Evolutionary conservation across 1,140 invertebrate species (phyloP).

Genomic region (Holcopasites calliopsidis): DNA sequence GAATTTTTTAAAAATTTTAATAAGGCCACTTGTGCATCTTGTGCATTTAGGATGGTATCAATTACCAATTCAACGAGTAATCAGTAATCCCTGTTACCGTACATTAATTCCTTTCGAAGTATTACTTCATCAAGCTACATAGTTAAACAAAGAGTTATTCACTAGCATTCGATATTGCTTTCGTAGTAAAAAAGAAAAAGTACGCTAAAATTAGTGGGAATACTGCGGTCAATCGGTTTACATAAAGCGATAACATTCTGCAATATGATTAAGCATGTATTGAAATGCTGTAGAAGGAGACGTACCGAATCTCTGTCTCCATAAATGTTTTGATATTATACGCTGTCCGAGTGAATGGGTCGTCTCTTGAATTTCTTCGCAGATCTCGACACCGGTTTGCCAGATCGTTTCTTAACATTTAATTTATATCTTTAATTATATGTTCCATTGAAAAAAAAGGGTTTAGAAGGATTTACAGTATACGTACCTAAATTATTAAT

Average conservation of each 20-base stretch:
- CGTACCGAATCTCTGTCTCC: conserved; percentile 75
- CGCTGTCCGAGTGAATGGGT: conserved; percentile 66
- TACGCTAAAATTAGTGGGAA: neutral
- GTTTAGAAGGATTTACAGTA: neutral
- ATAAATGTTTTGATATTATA: conserved; percentile 73
- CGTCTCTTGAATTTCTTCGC: conserved; percentile 77
- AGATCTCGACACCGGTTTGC: conserved; percentile 74
- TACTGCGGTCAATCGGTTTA: conserved; percentile 46
- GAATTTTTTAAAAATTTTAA: conserved; percentile 8
- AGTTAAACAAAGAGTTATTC: neutral
- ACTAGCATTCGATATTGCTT: conserved; percentile 16
- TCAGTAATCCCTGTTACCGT: neutral
- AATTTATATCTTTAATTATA: conserved; percentile 10
- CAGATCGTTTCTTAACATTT: conserved; percentile 77
- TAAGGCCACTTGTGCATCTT: conserved; percentile 53
- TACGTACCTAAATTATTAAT: conserved; percentile 68
- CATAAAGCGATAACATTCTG: conserved; percentile 74
- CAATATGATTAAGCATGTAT: conserved; percentile 76
- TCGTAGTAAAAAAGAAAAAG: neutral
- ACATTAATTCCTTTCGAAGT: neutral
- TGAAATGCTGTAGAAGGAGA: conserved; percentile 75
- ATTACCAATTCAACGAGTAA: neutral
- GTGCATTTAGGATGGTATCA: conserved; percentile 16
- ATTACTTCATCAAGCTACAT: neutral
- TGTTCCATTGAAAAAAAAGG: neutral